A percentile compares a stretch with the other conserved stretches of the same genome.
phyloP scores from a whole-genome alignment of 2,888 invertebrate species.

The Uropetala carovei region DNA sequence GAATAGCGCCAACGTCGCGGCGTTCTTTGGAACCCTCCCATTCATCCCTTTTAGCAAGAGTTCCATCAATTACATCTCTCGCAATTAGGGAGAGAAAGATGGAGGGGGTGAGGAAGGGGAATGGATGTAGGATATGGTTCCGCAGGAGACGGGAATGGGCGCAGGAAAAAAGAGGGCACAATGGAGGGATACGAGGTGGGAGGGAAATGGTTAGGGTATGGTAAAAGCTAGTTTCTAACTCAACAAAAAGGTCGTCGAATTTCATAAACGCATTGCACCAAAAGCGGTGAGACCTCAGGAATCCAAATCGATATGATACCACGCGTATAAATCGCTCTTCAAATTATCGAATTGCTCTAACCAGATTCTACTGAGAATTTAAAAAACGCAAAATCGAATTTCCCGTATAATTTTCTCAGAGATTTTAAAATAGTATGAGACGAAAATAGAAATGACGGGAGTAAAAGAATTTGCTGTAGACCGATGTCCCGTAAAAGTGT shows the following conservation, averaged over 20 bases:
- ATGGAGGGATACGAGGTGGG: not conserved
- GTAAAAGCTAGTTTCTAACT: conserved; percentile 38
- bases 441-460: too few relatives aligned
- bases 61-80: conserved; percentile 40
- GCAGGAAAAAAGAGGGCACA: not conserved
- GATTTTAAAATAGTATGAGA: too few relatives aligned
- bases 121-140: not conserved
- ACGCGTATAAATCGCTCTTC: not conserved
- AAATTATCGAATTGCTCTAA: too few relatives aligned
- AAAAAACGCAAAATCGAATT: too few relatives aligned
- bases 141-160: not conserved
- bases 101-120: not conserved
- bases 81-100: conserved; percentile 14
- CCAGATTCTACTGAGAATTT: too few relatives aligned
- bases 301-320: conserved; percentile 37
- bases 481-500: too few relatives aligned
- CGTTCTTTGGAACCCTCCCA: conserved; percentile 38
- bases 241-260: conserved; percentile 41
- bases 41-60: conserved; percentile 49
- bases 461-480: too few relatives aligned
- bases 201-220: not conserved
- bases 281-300: conserved; percentile 20
- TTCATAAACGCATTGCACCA: conserved; percentile 35
- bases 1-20: conserved; percentile 11
- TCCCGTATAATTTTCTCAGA: too few relatives aligned